phyloP scores from a whole-genome alignment of 2,797 vertebrate species.

The Sebastes flavidus region DNA sequence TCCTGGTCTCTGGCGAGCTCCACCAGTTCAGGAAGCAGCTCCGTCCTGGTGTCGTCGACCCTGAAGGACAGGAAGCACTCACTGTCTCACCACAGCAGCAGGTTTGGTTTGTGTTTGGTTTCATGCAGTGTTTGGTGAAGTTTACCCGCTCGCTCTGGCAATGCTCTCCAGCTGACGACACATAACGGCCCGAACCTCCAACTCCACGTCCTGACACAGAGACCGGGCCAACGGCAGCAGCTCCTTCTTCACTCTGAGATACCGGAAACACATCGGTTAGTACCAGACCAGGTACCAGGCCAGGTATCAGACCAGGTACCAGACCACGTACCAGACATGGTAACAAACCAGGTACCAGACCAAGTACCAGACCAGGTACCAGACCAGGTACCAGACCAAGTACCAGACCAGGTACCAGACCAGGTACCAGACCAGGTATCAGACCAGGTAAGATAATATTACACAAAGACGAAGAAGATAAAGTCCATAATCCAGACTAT shows the following conservation, averaged over 20 bases:
- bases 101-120: not conserved
- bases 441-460: too few species aligned
- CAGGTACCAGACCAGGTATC: not conserved
- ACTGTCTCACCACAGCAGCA: not conserved
- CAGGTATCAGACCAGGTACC: too few species aligned
- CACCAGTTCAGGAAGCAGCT: slow-evolving; percentile 91
- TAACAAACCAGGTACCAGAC: too few species aligned
- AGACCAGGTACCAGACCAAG: too few species aligned
- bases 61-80: slow-evolving; percentile 65
- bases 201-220: slow-evolving; percentile 92
- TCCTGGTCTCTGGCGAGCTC: slow-evolving; percentile 90
- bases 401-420: too few species aligned
- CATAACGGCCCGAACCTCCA: slow-evolving; percentile 93
- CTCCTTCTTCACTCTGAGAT: slow-evolving; percentile 90
- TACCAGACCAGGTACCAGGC: not conserved
- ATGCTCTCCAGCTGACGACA: slow-evolving; percentile 92
- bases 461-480: too few species aligned
- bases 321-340: too few species aligned
- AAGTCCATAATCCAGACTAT: too few species aligned
- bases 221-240: slow-evolving; percentile 92
- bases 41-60: slow-evolving; percentile 88
- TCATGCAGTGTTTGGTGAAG: rapidly evolving
- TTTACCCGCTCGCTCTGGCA: slow-evolving; percentile 91
- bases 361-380: not conserved
- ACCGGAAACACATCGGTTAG: slow-evolving; percentile 6